phyloP scores from a whole-genome alignment of 2,888 invertebrate species.

The Nephrotoma flavescens region DNA sequence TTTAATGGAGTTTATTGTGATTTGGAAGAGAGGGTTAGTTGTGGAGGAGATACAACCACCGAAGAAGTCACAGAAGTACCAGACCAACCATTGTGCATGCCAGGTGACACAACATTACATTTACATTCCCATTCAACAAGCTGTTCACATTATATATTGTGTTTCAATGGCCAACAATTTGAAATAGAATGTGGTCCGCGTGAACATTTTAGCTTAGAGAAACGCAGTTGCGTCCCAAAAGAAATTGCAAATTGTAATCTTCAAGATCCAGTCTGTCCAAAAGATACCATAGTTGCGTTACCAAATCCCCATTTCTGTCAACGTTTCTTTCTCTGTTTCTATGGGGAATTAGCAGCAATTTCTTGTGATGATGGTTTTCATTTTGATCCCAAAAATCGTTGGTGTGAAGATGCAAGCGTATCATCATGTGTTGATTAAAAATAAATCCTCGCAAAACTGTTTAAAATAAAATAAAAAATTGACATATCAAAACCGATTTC shows the following conservation, averaged over 20 bases:
- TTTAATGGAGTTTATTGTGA: neutral
- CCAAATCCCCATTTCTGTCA: neutral
- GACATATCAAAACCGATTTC: too few species aligned
- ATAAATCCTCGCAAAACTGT: too few species aligned
- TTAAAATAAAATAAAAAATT: too few species aligned
- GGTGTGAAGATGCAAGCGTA: neutral
- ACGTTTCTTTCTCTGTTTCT: neutral
- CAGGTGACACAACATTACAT: neutral
- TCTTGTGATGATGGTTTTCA: neutral
- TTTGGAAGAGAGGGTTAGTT: neutral
- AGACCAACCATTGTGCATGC: neutral
- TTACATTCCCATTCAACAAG: neutral
- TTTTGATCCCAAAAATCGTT: neutral
- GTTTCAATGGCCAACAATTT: neutral
- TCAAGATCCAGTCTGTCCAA: neutral
- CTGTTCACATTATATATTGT: neutral
- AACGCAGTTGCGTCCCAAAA: neutral
- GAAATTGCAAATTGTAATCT: neutral
- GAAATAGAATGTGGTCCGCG: neutral
- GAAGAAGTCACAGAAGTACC: neutral
- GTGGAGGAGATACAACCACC: too few species aligned
- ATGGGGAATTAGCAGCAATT: neutral
- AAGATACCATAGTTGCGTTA: neutral
- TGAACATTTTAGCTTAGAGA: neutral
- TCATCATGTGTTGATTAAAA: neutral